A percentile compares a stretch with the other conserved stretches of the same genome.
Conservation (phyloP, 1,140 invertebrate genomes). For the Drosophila nikananu region DNA sequence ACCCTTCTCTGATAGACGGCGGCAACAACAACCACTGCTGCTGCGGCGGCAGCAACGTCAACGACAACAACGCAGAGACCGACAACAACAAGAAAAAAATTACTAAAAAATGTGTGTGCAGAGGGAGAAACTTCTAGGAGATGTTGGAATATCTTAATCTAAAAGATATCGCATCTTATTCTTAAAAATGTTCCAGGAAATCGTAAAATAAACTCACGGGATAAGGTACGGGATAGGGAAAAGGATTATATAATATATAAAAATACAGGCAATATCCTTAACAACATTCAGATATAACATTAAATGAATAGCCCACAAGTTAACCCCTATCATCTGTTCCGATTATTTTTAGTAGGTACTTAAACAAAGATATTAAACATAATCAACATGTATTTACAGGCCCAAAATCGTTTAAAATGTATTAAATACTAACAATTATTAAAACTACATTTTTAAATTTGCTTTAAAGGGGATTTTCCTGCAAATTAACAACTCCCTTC, state of each 20-base stretch:
- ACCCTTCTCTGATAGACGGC: constrained; percentile 30
- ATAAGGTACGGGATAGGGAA: neutral
- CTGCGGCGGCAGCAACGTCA: constrained; percentile 29
- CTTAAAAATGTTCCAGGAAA: neutral
- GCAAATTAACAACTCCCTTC: neutral
- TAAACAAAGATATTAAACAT: neutral
- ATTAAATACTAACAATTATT: neutral
- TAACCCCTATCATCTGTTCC: neutral
- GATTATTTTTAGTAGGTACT: neutral
- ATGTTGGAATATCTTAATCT: neutral
- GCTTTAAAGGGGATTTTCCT: neutral
- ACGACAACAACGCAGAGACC: constrained; percentile 51
- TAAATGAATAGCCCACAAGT: too few relatives aligned
- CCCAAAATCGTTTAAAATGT: neutral
- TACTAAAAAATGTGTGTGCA: constrained; percentile 23
- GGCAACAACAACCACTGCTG: constrained; percentile 29
- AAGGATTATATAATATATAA: too few relatives aligned
- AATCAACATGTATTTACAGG: neutral
- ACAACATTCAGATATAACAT: too few relatives aligned
- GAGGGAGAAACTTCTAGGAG: neutral
- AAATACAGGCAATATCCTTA: too few relatives aligned
- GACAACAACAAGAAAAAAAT: constrained; percentile 55
- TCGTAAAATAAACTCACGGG: neutral
- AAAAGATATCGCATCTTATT: neutral
- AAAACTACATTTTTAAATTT: too few relatives aligned